A percentile compares a stretch with the other conserved stretches of the same genome.
These are phyloP conservation scores for Diplazon laetatorius DNA, from an alignment of 2,888 invertebrate species.

Conservation along the genomic window DNA sequence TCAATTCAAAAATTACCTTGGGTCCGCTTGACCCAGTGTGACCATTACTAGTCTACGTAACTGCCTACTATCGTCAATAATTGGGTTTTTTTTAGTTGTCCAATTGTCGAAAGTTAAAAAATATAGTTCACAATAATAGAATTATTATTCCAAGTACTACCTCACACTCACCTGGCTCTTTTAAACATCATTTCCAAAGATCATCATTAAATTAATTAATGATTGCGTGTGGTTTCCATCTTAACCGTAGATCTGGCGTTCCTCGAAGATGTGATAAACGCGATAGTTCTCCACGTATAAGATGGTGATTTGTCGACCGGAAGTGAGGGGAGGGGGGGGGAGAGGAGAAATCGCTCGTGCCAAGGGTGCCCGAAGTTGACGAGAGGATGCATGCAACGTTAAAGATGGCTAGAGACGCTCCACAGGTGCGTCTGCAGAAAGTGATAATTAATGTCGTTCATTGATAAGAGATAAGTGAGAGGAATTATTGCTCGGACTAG, in stretches of 20 bases:
- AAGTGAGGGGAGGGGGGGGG: neutral
- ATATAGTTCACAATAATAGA: too few species aligned
- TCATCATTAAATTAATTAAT: too few species aligned
- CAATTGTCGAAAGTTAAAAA: too few species aligned
- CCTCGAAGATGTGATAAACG: conserved; percentile 6
- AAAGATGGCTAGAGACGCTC: conserved; percentile 62
- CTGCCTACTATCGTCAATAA: too few species aligned
- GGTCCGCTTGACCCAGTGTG: too few species aligned
- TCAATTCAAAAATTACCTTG: too few species aligned
- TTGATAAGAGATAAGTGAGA: conserved; percentile 78
- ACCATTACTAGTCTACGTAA: too few species aligned
- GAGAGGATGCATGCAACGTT: conserved; percentile 27
- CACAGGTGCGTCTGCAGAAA: conserved; percentile 70
- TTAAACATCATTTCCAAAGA: too few species aligned
- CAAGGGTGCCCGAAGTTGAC: conserved; percentile 8
- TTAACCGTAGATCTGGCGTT: neutral
- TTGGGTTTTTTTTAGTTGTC: too few species aligned
- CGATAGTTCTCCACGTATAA: neutral
- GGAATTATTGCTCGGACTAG: conserved; percentile 64
- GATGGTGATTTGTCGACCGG: neutral
- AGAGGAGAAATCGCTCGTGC: neutral
- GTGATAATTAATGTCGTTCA: conserved; percentile 78
- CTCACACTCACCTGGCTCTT: too few species aligned
- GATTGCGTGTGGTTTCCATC: neutral
- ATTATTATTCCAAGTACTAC: too few species aligned